Conservation (phyloP, 2,888 invertebrate genomes). For the Plebejus anna region DNA sequence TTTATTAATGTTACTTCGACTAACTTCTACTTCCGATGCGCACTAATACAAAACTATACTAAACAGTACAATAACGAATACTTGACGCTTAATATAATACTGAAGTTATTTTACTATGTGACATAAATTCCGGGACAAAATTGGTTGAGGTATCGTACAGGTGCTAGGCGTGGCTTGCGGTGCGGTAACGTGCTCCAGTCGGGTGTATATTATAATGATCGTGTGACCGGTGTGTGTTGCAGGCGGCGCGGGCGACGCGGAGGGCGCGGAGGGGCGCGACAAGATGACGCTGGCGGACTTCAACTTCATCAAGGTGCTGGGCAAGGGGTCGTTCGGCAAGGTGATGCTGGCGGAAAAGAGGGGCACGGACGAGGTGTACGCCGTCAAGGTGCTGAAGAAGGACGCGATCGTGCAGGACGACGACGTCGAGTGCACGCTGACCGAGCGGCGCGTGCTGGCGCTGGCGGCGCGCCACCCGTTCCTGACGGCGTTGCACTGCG, state of each 20-base stretch:
- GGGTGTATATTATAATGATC: no score
- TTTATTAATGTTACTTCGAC: neutral
- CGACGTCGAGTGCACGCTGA: conserved; percentile 99
- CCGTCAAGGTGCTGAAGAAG: conserved; percentile 95
- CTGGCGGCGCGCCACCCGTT: conserved; percentile 99
- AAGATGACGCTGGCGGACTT: conserved; percentile 93
- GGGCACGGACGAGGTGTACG: conserved; percentile 94
- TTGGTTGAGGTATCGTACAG: neutral
- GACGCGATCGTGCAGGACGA: conserved; percentile 99
- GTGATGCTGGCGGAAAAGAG: conserved; percentile 98
- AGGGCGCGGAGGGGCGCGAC: conserved; percentile 46
- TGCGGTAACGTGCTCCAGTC: no score
- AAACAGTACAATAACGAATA: neutral
- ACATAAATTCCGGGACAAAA: neutral
- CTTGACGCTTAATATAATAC: neutral
- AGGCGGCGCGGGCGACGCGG: conserved; percentile 44
- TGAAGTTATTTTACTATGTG: no score
- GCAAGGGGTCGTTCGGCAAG: conserved; percentile 99
- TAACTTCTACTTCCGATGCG: neutral
- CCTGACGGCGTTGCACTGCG: conserved; percentile 97
- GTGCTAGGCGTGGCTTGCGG: conserved; percentile 28
- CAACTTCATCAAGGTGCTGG: conserved; percentile 98
- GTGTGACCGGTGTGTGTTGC: conserved; percentile 39
- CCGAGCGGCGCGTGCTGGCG: conserved; percentile 97
- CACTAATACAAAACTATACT: neutral